Percentiles rank a stretch among this genome's conserved stretches.
These are phyloP conservation scores for Loris lydekkerianus DNA, from an alignment of 2,797 vertebrate genomes.

Conservation along the genomic window DNA sequence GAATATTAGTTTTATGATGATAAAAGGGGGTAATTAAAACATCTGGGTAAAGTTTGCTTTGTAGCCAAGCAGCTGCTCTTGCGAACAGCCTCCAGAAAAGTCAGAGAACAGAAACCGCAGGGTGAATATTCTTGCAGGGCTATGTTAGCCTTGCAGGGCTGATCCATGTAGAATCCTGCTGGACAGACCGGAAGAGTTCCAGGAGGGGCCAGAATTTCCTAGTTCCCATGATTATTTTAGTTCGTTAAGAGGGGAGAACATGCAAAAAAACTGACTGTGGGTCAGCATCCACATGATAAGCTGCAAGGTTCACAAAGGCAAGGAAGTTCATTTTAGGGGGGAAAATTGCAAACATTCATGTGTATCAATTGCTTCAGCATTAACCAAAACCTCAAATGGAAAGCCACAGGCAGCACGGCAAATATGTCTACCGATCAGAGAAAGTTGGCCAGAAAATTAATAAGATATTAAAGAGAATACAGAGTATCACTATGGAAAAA, in stretches of 20 bases:
- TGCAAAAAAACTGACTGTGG: neutral
- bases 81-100: neutral
- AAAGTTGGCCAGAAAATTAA: neutral
- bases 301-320: constrained; percentile 47
- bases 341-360: neutral
- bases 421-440: neutral
- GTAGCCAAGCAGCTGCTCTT: neutral
- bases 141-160: too few relatives aligned
- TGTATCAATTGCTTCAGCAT: neutral
- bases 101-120: neutral
- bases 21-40: neutral
- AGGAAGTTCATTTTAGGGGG: neutral
- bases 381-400: neutral
- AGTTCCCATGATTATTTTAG: neutral
- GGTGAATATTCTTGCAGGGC: too few relatives aligned
- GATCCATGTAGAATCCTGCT: neutral
- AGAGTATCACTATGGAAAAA: constrained; percentile 20
- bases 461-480: neutral
- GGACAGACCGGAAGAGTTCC: neutral
- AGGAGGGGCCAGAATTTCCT: neutral
- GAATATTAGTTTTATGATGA: constrained; percentile 25
- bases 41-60: neutral
- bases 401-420: neutral
- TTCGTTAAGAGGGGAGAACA: neutral
- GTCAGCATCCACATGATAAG: neutral